These are phyloP conservation scores for Monodelphis domestica DNA, from an alignment of 2,797 vertebrate species.

Conservation along the genomic window DNA sequence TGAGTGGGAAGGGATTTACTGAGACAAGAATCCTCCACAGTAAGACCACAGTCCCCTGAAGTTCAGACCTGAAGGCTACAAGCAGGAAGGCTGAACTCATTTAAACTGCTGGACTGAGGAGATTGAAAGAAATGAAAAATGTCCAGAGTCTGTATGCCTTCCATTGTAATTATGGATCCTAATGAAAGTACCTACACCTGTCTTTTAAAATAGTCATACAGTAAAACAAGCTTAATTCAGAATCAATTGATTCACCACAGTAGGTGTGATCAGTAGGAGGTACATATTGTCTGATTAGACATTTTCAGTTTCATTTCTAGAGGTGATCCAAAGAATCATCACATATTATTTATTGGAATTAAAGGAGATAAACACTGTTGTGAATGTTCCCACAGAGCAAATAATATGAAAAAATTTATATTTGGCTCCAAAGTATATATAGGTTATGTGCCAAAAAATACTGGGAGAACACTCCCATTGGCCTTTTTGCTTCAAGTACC, in stretches of 20 bases:
- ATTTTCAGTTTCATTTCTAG: neutral
- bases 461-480: neutral
- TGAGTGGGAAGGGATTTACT: constrained; percentile 11
- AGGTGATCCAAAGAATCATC: neutral
- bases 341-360: neutral
- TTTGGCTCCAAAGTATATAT: neutral
- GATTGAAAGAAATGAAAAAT: constrained; percentile 8
- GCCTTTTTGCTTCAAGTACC: neutral
- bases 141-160: neutral
- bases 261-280: neutral
- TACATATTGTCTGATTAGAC: neutral
- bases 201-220: constrained; percentile 2
- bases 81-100: neutral
- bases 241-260: constrained; percentile 17
- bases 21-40: constrained; percentile 22
- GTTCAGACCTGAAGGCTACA: neutral
- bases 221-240: constrained; percentile 22
- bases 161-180: neutral
- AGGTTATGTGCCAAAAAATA: neutral
- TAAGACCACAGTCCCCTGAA: neutral
- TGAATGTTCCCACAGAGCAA: neutral
- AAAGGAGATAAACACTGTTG: neutral
- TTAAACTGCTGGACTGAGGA: fast-evolving
- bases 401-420: neutral
- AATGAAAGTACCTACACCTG: neutral